A percentile compares a stretch with the other conserved stretches of the same genome.
Conservation (phyloP, 2,113 vertebrate species). For the Elgaria multicarinata region DNA sequence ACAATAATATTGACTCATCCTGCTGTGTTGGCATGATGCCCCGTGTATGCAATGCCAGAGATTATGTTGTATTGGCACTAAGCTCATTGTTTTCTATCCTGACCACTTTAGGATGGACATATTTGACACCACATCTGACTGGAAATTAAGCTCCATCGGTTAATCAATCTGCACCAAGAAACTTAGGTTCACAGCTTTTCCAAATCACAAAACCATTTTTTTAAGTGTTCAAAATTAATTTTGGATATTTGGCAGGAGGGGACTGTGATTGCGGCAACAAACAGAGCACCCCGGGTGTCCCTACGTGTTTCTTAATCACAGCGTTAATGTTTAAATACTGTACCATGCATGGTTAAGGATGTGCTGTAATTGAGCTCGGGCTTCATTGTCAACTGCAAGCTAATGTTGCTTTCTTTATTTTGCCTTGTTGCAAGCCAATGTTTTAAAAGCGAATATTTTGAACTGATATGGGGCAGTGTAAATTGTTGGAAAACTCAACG, state of each 20-base stretch:
- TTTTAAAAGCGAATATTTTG: constrained; percentile 18
- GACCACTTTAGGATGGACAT: not conserved
- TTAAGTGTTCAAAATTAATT: not conserved
- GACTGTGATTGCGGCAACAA: not conserved
- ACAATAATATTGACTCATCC: not conserved
- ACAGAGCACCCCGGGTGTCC: no score
- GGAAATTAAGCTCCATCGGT: not conserved
- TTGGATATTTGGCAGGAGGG: not conserved
- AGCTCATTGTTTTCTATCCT: not conserved
- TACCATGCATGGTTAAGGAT: not conserved
- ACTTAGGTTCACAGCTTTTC: not conserved
- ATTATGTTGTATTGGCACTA: not conserved
- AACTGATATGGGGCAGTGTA: constrained; percentile 7
- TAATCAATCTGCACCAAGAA: not conserved
- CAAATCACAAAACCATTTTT: no score
- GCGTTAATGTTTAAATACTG: not conserved
- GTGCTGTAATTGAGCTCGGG: not conserved
- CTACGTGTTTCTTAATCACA: not conserved
- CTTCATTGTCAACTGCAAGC: not conserved
- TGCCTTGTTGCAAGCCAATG: not conserved
- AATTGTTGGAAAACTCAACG: not conserved
- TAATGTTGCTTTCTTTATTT: constrained; percentile 6
- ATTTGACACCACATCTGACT: no score
- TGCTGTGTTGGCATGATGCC: no score
- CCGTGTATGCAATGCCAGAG: not conserved